Evolutionary conservation across 2,888 invertebrate genomes (phyloP).

Genomic region (Phaedon cochleariae): DNA sequence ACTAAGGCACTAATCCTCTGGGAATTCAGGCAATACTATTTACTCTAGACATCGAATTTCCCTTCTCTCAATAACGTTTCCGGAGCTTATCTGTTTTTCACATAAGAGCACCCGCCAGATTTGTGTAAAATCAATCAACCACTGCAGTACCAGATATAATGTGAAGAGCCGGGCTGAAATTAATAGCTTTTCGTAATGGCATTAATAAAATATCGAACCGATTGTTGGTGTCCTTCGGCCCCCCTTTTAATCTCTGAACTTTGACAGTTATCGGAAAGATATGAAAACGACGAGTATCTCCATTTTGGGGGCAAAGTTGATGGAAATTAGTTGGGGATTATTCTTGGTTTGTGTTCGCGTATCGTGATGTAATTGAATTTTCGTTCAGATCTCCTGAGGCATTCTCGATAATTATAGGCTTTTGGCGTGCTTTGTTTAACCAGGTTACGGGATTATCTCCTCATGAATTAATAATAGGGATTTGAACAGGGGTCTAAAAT

Average conservation of each 20-base stretch:
- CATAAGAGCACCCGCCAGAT: conserved; percentile 51
- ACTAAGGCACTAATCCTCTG: conserved; percentile 54
- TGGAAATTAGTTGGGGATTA: conserved; percentile 14
- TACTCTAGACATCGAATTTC: conserved; percentile 55
- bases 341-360: neutral
- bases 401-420: too few relatives aligned
- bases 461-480: too few relatives aligned
- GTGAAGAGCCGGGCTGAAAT: conserved; percentile 36
- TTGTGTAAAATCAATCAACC: conserved; percentile 49
- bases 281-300: neutral
- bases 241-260: conserved; percentile 20
- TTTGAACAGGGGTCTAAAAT: too few relatives aligned
- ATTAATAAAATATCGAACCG: conserved; percentile 25
- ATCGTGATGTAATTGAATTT: neutral
- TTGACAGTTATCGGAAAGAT: conserved; percentile 14
- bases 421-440: too few relatives aligned
- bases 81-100: conserved; percentile 53
- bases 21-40: conserved; percentile 56
- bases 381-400: too few relatives aligned
- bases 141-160: conserved; percentile 42
- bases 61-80: conserved; percentile 41
- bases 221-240: conserved; percentile 20
- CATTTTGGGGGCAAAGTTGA: conserved; percentile 2
- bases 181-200: conserved; percentile 26
- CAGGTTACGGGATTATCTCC: too few relatives aligned